Evolutionary conservation across 1,140 invertebrate species (phyloP).

Genomic region (Anthonomus grandis): DNA sequence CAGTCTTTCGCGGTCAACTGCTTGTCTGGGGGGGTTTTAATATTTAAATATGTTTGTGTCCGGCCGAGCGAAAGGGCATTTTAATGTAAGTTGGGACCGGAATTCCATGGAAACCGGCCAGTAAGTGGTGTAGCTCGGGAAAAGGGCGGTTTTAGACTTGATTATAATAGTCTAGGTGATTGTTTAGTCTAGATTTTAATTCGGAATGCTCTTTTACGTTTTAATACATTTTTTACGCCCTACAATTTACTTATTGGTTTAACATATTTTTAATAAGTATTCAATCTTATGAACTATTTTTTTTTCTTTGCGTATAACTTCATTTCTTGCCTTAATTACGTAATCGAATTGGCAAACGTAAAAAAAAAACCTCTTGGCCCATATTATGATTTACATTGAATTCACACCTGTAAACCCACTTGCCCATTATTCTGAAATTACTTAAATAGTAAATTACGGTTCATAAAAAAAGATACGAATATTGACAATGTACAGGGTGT

Average conservation of each 20-base stretch:
- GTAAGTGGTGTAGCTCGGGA: background rate
- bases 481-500: too few relatives aligned
- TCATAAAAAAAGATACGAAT: too few relatives aligned
- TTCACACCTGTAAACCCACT: too few relatives aligned
- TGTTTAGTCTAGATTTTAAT: background rate
- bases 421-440: too few relatives aligned
- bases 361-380: too few relatives aligned
- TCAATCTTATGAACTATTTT: background rate
- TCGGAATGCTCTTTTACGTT: background rate
- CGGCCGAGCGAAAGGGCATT: constrained; percentile 24
- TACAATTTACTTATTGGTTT: constrained; percentile 1
- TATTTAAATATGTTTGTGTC: constrained; percentile 30
- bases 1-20: constrained; percentile 26
- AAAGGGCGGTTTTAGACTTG: background rate
- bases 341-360: too few relatives aligned
- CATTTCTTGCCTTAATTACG: too few relatives aligned
- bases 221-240: background rate
- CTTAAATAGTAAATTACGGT: too few relatives aligned
- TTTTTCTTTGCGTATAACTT: too few relatives aligned
- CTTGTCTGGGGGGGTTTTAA: constrained; percentile 25
- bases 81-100: constrained; percentile 22
- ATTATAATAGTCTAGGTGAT: background rate
- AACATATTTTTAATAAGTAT: constrained; percentile 17
- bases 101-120: constrained; percentile 12
- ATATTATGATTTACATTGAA: too few relatives aligned